Evolutionary conservation across 1,140 invertebrate genomes (phyloP).

Genomic region (Aphelenchoides avenae): DNA sequence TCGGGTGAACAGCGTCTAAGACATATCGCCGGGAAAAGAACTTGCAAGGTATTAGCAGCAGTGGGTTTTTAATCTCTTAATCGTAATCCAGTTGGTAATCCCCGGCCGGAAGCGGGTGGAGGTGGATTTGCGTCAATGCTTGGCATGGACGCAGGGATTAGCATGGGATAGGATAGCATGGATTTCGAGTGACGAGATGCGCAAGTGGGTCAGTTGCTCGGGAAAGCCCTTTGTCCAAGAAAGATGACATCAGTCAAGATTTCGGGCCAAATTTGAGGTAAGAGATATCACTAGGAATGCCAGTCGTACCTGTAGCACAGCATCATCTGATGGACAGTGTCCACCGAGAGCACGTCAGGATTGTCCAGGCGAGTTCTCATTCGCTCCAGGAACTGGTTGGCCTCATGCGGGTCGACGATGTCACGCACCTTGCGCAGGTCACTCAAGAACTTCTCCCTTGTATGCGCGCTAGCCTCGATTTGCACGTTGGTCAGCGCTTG

Average conservation of each 20-base stretch:
- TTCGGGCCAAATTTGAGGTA: too few relatives aligned
- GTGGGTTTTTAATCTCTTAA: neutral
- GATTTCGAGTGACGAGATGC: conserved; percentile 6
- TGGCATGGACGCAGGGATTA: neutral
- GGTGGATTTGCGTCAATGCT: neutral
- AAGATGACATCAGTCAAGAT: too few relatives aligned
- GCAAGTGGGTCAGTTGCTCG: too few relatives aligned
- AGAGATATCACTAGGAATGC: neutral
- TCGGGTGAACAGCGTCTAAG: conserved; percentile 1
- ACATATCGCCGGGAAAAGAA: conserved; percentile 1
- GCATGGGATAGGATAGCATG: neutral
- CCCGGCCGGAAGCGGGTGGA: neutral
- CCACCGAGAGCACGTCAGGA: conserved; percentile 84
- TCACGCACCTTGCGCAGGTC: conserved; percentile 90
- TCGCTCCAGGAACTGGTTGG: conserved; percentile 77
- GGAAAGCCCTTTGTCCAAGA: too few relatives aligned
- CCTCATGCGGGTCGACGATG: conserved; percentile 75
- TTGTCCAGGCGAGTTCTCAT: conserved; percentile 90
- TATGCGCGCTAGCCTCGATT: conserved; percentile 75
- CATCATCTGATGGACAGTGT: conserved; percentile 56
- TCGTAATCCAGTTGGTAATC: conserved; percentile 2
- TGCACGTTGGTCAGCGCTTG: conserved; percentile 77
- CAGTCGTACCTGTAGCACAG: conserved; percentile 33
- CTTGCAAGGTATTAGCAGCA: too few relatives aligned
- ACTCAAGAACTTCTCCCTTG: conserved; percentile 92